phyloP scores from a whole-genome alignment of 2,113 vertebrate genomes.

The Gobius niger region DNA sequence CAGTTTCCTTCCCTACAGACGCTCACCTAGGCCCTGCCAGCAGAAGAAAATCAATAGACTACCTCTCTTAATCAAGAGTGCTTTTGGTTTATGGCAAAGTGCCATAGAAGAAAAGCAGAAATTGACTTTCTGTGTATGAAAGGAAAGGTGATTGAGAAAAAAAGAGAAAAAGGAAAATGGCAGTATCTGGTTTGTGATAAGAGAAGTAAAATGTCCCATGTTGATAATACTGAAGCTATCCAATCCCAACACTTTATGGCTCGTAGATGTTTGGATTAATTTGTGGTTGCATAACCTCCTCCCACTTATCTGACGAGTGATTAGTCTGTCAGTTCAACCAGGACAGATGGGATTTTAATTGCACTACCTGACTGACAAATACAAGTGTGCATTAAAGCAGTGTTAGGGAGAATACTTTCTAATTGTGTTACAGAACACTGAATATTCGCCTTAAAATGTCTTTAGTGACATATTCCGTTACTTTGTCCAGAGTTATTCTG shows the following conservation, averaged over 20 bases:
- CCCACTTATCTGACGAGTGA: slow-evolving; percentile 46
- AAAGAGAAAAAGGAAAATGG: slow-evolving; percentile 7
- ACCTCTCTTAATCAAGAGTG: slow-evolving; percentile 63
- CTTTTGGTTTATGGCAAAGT: slow-evolving; percentile 54
- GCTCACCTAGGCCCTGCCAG: slow-evolving; percentile 38
- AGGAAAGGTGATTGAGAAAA: slow-evolving; percentile 42
- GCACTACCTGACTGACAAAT: slow-evolving; percentile 45
- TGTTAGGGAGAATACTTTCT: no score
- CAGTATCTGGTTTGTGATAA: background rate
- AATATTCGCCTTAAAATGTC: no score
- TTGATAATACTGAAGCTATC: slow-evolving; percentile 23
- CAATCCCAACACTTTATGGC: slow-evolving; percentile 29
- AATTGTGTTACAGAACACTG: no score
- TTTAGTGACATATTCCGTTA: no score
- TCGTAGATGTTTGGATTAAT: slow-evolving; percentile 39
- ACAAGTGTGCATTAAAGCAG: background rate
- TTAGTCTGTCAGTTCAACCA: slow-evolving; percentile 54
- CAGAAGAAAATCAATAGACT: slow-evolving; percentile 61
- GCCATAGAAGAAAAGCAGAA: slow-evolving; percentile 50
- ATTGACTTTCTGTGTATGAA: slow-evolving; percentile 49
- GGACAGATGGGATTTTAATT: slow-evolving; percentile 58
- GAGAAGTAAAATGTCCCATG: slow-evolving; percentile 11
- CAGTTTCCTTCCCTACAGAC: slow-evolving; percentile 18
- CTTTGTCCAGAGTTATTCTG: no score
- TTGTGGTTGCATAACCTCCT: slow-evolving; percentile 46